Percentiles rank a stretch among this genome's conserved stretches.
Conservation (phyloP, 2,888 invertebrate species). For the Drosophila austrosaltans region DNA sequence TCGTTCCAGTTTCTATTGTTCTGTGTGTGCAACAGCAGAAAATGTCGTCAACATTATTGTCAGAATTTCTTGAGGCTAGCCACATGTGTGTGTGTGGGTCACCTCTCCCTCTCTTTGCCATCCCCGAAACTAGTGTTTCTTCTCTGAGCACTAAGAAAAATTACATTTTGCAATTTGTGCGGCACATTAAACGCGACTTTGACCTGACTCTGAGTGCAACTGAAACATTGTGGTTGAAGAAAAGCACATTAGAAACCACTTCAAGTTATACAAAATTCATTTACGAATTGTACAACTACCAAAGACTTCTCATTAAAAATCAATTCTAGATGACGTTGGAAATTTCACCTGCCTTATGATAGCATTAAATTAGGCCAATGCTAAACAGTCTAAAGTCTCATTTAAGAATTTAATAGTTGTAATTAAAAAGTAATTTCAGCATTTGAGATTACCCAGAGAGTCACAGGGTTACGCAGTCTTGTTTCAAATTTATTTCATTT, state of each 20-base stretch:
- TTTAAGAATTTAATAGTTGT: too few relatives aligned
- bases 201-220: background rate
- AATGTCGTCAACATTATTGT: constrained; percentile 64
- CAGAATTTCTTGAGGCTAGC: constrained; percentile 40
- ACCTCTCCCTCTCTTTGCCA: background rate
- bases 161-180: constrained; percentile 55
- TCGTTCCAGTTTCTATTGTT: constrained; percentile 26
- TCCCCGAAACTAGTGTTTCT: background rate
- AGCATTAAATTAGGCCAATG: background rate
- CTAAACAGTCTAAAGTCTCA: background rate
- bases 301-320: background rate
- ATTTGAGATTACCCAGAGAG: too few relatives aligned
- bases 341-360: background rate
- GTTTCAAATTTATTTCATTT: too few relatives aligned
- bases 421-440: too few relatives aligned
- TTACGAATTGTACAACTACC: background rate
- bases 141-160: constrained; percentile 31
- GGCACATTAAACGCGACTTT: constrained; percentile 42
- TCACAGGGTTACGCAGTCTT: too few relatives aligned
- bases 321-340: background rate
- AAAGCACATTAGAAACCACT: constrained; percentile 25
- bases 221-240: constrained; percentile 5
- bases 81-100: constrained; percentile 33
- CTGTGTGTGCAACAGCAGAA: constrained; percentile 62
- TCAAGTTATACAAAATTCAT: constrained; percentile 7